phyloP scores from a whole-genome alignment of 1,140 invertebrate genomes.

The Grapholita molesta region DNA sequence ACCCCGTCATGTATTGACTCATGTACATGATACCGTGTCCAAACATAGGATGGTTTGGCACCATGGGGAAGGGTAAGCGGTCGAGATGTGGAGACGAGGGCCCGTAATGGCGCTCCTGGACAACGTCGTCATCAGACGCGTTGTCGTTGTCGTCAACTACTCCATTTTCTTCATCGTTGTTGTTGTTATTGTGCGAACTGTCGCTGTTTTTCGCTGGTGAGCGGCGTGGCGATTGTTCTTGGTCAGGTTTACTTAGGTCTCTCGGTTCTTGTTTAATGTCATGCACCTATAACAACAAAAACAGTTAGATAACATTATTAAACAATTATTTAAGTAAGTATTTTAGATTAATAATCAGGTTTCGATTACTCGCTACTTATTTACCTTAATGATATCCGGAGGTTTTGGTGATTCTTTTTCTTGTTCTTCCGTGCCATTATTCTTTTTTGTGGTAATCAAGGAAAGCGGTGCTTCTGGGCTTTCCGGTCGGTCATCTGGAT shows the following conservation, averaged over 20 bases:
- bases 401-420: conserved; percentile 72
- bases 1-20: conserved; percentile 90
- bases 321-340: background rate
- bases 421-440: conserved; percentile 62
- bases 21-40: conserved; percentile 94
- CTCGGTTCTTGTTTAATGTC: conserved; percentile 78
- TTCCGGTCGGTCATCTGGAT: conserved; percentile 78
- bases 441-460: conserved; percentile 80
- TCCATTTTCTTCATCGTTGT: conserved; percentile 76
- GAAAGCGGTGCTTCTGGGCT: conserved; percentile 84
- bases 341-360: background rate
- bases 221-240: conserved; percentile 62
- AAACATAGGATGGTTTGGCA: conserved; percentile 89
- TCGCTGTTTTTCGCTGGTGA: conserved; percentile 76
- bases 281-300: conserved; percentile 58
- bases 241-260: conserved; percentile 74
- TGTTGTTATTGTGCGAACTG: conserved; percentile 70
- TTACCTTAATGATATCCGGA: conserved; percentile 75
- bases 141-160: conserved; percentile 60
- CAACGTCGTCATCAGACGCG: conserved; percentile 67
- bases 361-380: background rate
- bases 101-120: conserved; percentile 64
- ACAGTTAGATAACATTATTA: background rate
- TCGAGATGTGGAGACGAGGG: conserved; percentile 68
- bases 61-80: conserved; percentile 84